Base-by-base conservation (phyloP, 2,113 vertebrate genomes). In the Chelonoidis abingdonii region DNA sequence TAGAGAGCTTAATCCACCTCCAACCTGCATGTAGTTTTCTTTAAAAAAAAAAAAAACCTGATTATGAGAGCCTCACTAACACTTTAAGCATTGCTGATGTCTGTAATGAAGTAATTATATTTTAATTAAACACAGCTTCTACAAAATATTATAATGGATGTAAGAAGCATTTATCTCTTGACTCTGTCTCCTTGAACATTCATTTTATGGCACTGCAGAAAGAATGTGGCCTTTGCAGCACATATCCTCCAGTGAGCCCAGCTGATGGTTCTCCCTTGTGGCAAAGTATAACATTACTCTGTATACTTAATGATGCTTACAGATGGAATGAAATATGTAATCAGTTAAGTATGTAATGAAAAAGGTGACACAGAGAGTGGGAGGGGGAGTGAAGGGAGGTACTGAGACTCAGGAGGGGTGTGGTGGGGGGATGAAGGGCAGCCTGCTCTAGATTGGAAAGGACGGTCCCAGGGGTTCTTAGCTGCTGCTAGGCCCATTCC, bases 81-180 rank as follows among this genome's bases (percentile, higher is more conserved):
- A 78, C 54, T 84, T 91, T 13, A 86, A 16, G 24, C 89, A 31
- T 62, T 95, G n/a, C 62, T 87, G 38, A 27, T 88, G 29, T 84
- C 72, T 59, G 53, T 88, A 89, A 89, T 85, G 89, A 76, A 54
- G 72, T 59, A 76, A 86, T 94, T 89, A 49, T 90, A 56, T 78
- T 95, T 94, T 94, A 95, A 93, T 95, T 93, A 92, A 95, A 62
- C 29, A 53, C 17, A 65, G 9, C 14, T 95, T 25, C 21, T 88
- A 62, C 41, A 84, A 92, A 88, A 89, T 90, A 94, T 79, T 94
- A 69, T 16, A 80, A 47, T 19, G 22, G 59, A 53, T 57, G 4
- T 31, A 25, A 69, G 38, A 14, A 88, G 5, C 5, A 44, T 94
- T 96, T 93, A 50, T 94, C 49, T 83, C 35, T 49, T 79, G 80